Conservation (phyloP, 2,797 vertebrate species). For the Odontamblyopus rebecca region DNA sequence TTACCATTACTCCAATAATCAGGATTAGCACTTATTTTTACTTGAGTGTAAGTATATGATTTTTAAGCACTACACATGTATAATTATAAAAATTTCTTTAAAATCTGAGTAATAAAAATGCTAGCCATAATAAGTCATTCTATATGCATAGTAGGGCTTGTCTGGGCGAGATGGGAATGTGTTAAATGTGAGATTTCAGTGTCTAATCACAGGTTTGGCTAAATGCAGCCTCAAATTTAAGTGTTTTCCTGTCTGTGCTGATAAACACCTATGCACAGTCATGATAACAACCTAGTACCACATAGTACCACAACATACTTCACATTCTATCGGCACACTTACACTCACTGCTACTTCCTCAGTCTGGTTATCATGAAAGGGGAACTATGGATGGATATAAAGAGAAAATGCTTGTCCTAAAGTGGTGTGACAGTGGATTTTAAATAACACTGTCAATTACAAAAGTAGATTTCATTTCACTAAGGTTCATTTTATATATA, state of each 20-base stretch:
- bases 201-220: constrained; percentile 74
- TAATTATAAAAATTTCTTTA: not conserved
- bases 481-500: no score
- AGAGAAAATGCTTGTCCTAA: not conserved
- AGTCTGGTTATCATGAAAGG: not conserved
- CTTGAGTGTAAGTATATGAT: not conserved
- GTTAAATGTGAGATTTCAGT: constrained; percentile 74
- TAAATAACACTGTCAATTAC: no score
- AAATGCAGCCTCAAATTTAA: constrained; percentile 66
- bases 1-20: not conserved
- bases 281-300: constrained; percentile 39
- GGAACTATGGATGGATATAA: not conserved
- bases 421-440: no score
- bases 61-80: not conserved
- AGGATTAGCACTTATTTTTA: not conserved
- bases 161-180: constrained; percentile 69
- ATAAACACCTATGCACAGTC: constrained; percentile 67
- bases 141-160: constrained; percentile 50
- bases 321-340: constrained; percentile 21
- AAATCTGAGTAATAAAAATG: constrained; percentile 3
- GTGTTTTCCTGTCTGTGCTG: constrained; percentile 73
- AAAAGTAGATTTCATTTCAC: no score
- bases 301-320: constrained; percentile 16
- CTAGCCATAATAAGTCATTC: constrained; percentile 34
- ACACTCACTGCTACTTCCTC: constrained; percentile 12